Evolutionary conservation across 2,888 invertebrate species (phyloP).

Genomic region (Ecdyonurus torrentis): DNA sequence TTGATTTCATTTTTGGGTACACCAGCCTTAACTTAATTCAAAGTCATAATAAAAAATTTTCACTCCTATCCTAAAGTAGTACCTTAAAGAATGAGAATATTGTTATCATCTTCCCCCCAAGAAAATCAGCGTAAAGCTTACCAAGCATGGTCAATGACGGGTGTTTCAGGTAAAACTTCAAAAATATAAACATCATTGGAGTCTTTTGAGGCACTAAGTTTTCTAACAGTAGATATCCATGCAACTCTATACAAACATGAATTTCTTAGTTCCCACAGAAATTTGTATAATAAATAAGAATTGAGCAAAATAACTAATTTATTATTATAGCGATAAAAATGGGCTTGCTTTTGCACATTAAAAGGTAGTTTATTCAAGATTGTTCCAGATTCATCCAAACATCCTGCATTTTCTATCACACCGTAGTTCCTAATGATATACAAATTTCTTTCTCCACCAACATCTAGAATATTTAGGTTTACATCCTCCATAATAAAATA

Average conservation of each 20-base stretch:
- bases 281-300: not conserved
- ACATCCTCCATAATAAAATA: not conserved
- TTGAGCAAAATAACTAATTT: not conserved
- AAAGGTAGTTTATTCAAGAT: no score
- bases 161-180: not conserved
- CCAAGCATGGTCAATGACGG: constrained; percentile 5
- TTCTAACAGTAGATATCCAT: not conserved
- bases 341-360: no score
- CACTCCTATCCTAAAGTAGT: no score
- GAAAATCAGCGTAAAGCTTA: no score
- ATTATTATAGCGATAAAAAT: not conserved
- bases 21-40: no score
- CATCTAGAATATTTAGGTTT: not conserved
- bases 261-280: not conserved
- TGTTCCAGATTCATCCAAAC: not conserved
- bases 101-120: no score
- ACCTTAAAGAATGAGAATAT: no score
- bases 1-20: no score
- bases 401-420: not conserved
- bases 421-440: not conserved
- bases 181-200: not conserved
- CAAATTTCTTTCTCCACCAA: not conserved
- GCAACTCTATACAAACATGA: not conserved
- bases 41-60: no score
- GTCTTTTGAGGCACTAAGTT: not conserved